A percentile compares a stretch with the other conserved stretches of the same genome.
These are phyloP conservation scores for Palaemon carinicauda DNA, from an alignment of 1,140 invertebrate genomes.

Conservation along the genomic window DNA sequence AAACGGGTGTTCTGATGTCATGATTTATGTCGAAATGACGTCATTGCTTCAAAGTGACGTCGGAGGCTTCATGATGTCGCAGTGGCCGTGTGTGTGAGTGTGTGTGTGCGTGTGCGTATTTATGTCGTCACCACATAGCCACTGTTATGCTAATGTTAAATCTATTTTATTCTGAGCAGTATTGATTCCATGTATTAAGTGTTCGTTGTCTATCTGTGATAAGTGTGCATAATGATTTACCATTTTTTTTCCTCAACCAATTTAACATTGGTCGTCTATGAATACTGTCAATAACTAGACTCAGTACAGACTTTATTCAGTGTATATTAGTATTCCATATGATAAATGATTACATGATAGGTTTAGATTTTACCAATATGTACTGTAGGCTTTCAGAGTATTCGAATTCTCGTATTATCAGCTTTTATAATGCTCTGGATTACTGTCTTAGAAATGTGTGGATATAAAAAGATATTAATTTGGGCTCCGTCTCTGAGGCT, in stretches of 20 bases:
- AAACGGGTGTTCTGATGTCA: slow-evolving; percentile 34
- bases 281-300: too few relatives aligned
- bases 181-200: neutral
- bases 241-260: neutral
- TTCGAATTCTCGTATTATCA: too few relatives aligned
- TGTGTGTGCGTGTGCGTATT: slow-evolving; percentile 12
- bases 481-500: too few relatives aligned
- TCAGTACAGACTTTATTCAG: too few relatives aligned
- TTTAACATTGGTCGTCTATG: neutral
- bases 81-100: neutral
- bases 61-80: neutral
- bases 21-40: slow-evolving; percentile 9
- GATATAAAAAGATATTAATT: too few relatives aligned
- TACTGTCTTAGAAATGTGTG: too few relatives aligned
- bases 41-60: neutral
- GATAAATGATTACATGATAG: too few relatives aligned
- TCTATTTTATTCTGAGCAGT: neutral
- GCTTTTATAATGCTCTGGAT: too few relatives aligned
- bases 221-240: neutral
- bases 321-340: too few relatives aligned
- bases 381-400: too few relatives aligned
- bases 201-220: slow-evolving; percentile 12
- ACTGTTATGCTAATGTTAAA: neutral
- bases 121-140: neutral
- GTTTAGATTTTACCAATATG: too few relatives aligned